Base-by-base conservation (phyloP, 1,140 invertebrate species). In the Dinothrombium tinctorium region DNA sequence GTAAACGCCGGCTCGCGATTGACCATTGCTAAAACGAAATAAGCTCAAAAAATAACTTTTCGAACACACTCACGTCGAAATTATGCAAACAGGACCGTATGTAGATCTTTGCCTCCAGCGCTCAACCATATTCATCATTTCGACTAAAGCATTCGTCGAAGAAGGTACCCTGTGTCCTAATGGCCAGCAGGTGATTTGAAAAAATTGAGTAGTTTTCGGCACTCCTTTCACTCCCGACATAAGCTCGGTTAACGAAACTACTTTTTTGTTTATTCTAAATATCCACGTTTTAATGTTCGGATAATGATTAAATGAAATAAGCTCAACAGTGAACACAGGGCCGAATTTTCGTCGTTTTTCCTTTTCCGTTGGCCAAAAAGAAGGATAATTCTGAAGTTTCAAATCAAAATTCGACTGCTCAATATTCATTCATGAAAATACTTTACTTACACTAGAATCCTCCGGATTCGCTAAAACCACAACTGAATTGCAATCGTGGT, bases 81-180 rank as follows among this genome's bases (percentile, higher is more conserved):
- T 80, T 44, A 96, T 82, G 54, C 84, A 82, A 25, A 90, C 79
- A 4, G 86, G 87, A 40, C 86, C 82, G 53, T 87, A 89, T 55
- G 83, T 84, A 4, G 77, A 82, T 50, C 81, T 69, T 53, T 89
- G 81, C 37, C 89, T 69, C 89, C 90, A 96, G 33, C 84, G 63
- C 54, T 95, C 84, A 0, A 94, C 89, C 80, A 94, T 92, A 56
- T 94, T 94, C 82, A 98, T 94, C 42, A 95, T 67, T 53, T 95
- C 87, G 3, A 96, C 83, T 28, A 98, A 63, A 11, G 86, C 87
- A 57, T 92, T 89, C 25, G 89, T 92, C 2, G 83, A 90, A 1
- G 81, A 83, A 1, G 89, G 86, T 11, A 94, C 84, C 51, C 71
- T 68, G 54, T 89, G 82, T 12, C 82, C 82, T 69, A 86, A 77